Evolutionary conservation across 64 coral and sea anemone genomes (phyloP).

Genomic region (Montipora efflorescens): DNA sequence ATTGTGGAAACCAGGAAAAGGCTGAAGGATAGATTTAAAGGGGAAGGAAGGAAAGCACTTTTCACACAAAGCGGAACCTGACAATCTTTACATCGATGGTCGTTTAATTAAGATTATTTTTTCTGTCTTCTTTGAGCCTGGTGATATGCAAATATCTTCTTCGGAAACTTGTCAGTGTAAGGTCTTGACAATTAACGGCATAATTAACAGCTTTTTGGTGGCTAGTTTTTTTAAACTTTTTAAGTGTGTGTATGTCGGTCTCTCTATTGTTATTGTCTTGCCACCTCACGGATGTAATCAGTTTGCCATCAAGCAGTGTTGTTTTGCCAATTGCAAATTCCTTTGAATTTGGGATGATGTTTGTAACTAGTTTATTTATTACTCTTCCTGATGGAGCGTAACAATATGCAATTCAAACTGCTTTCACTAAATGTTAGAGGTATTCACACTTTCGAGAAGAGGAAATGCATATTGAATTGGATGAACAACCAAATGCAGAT

Average conservation of each 20-base stretch:
- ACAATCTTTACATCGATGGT: not conserved
- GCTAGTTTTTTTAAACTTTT: not conserved
- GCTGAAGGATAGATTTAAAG: not conserved
- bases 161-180: too few species aligned
- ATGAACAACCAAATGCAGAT: slow-evolving; percentile 63
- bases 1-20: not conserved
- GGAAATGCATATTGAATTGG: slow-evolving; percentile 49
- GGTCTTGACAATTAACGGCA: not conserved
- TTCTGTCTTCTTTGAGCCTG: too few species aligned
- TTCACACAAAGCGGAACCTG: not conserved
- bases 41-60: not conserved
- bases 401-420: slow-evolving; percentile 52
- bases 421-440: slow-evolving; percentile 66
- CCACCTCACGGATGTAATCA: not conserved
- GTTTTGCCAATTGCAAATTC: not conserved
- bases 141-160: too few species aligned
- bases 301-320: not conserved
- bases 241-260: too few species aligned
- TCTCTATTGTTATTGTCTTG: too few species aligned
- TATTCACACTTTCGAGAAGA: slow-evolving; percentile 27
- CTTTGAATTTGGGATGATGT: not conserved
- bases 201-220: slow-evolving; percentile 7
- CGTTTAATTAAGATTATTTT: too few species aligned
- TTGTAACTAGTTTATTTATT: not conserved
- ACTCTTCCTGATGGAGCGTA: not conserved